A percentile compares a stretch with the other conserved stretches of the same genome.
Conservation (phyloP, 2,888 invertebrate species). For the Limnephilus lunatus region DNA sequence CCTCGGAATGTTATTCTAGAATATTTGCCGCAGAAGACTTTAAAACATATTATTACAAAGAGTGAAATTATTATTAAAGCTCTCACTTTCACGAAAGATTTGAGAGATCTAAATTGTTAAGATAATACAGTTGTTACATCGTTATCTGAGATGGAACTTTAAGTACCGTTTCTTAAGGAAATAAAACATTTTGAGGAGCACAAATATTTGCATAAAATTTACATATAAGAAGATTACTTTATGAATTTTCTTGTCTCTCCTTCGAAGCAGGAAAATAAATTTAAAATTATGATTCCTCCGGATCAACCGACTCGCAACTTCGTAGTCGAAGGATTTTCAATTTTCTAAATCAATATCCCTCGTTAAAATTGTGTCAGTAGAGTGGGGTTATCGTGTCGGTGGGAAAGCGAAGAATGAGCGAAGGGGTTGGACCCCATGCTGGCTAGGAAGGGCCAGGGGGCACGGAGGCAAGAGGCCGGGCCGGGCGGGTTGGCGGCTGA, state of each 20-base stretch:
- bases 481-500: not conserved
- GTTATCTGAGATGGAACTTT: not conserved
- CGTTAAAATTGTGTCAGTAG: slow-evolving; percentile 37
- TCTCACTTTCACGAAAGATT: not conserved
- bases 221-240: slow-evolving; percentile 43
- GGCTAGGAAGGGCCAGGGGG: not conserved
- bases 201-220: slow-evolving; percentile 14
- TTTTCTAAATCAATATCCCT: slow-evolving; percentile 50
- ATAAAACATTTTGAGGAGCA: slow-evolving; percentile 4
- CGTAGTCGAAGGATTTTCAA: slow-evolving; percentile 29
- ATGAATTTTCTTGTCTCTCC: slow-evolving; percentile 25
- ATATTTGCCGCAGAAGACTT: not conserved
- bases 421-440: not conserved
- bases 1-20: slow-evolving; percentile 29
- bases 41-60: not conserved
- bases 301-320: slow-evolving; percentile 28
- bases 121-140: not conserved
- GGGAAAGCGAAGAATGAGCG: slow-evolving; percentile 35
- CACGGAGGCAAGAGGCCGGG: not conserved
- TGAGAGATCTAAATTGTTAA: not conserved
- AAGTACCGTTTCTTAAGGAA: not conserved
- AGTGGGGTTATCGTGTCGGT: slow-evolving; percentile 37
- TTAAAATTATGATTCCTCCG: slow-evolving; percentile 46
- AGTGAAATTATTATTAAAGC: not conserved
- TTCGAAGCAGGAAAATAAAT: slow-evolving; percentile 2